phyloP scores from a whole-genome alignment of 2,113 vertebrate genomes.

The Paramormyrops kingsleyae region DNA sequence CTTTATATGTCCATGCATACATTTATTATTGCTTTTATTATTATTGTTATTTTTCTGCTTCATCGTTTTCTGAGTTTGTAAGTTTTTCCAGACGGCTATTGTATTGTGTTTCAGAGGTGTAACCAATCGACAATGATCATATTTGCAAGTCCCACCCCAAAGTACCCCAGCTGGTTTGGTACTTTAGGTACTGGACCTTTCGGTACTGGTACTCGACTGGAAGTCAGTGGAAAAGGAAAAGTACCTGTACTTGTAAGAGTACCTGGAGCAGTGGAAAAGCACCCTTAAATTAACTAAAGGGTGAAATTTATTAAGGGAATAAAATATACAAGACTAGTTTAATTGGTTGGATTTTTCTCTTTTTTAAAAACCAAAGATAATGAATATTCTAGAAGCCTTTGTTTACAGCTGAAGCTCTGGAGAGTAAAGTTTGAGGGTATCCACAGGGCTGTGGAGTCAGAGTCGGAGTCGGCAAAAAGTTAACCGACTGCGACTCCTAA shows the following conservation, averaged over 20 bases:
- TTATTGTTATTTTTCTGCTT: background rate
- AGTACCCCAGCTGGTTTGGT: background rate
- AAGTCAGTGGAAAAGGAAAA: background rate
- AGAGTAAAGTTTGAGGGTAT: background rate
- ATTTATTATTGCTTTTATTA: background rate
- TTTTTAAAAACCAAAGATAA: background rate
- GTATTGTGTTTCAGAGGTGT: background rate
- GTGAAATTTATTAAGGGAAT: background rate
- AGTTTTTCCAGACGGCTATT: background rate
- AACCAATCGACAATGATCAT: background rate
- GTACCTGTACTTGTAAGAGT: no score
- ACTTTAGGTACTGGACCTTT: background rate
- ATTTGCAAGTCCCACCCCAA: background rate
- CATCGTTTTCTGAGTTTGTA: background rate
- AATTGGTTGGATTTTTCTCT: background rate
- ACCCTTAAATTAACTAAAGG: background rate
- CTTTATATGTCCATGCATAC: background rate
- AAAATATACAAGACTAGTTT: background rate
- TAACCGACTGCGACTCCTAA: no score
- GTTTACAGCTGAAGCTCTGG: background rate
- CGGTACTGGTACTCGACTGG: background rate
- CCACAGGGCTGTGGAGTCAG: no score
- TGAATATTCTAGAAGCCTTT: background rate
- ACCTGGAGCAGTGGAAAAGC: background rate
- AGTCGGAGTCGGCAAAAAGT: no score